phyloP scores from a whole-genome alignment of 2,888 invertebrate genomes.

The Catocala nupta region DNA sequence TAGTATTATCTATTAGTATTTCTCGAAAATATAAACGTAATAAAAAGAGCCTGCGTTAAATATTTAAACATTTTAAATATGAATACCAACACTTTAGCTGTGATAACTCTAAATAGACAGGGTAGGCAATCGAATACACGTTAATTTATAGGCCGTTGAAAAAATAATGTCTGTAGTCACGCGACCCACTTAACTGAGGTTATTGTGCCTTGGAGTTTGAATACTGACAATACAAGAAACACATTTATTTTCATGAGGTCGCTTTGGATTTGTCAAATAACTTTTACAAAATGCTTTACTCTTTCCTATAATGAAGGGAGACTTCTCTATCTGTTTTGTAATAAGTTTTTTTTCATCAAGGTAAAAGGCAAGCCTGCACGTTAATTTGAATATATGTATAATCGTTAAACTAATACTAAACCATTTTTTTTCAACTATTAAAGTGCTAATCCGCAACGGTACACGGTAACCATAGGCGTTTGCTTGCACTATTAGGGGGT shows the following conservation, averaged over 20 bases:
- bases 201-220: not conserved
- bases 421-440: too few species aligned
- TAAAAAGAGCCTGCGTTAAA: not conserved
- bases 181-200: conserved; percentile 9
- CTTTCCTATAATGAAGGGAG: too few species aligned
- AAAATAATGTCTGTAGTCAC: conserved; percentile 17
- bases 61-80: conserved; percentile 5
- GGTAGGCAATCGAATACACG: conserved; percentile 13
- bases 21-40: too few species aligned
- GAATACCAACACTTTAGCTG: not conserved
- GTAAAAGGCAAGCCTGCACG: too few species aligned
- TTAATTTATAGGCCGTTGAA: conserved; percentile 16
- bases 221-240: conserved; percentile 2
- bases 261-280: not conserved
- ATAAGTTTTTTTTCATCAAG: too few species aligned
- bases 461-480: too few species aligned
- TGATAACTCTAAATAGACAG: conserved; percentile 3
- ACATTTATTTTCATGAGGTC: conserved; percentile 1
- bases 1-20: too few species aligned
- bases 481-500: too few species aligned
- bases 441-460: too few species aligned
- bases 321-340: too few species aligned
- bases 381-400: too few species aligned
- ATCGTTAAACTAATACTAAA: too few species aligned
- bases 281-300: not conserved